phyloP scores from a whole-genome alignment of 2,888 invertebrate genomes.

The Megalurothrips usitatus region DNA sequence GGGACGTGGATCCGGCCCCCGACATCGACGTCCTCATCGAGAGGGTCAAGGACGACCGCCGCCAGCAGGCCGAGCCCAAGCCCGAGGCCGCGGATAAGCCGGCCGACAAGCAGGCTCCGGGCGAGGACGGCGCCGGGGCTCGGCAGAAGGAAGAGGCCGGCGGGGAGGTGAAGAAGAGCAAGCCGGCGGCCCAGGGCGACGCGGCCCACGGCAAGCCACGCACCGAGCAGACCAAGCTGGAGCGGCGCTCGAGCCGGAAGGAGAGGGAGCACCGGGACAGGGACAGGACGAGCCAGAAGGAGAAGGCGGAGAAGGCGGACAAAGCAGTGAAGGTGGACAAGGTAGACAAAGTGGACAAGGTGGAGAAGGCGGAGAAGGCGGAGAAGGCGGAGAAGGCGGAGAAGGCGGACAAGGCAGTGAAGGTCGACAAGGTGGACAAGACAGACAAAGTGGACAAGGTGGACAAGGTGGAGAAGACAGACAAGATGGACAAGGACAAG shows the following conservation, averaged over 20 bases:
- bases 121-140: background rate
- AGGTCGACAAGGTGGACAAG: too few species aligned
- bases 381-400: too few species aligned
- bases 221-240: background rate
- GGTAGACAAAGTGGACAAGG: too few species aligned
- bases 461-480: too few species aligned
- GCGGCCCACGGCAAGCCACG: background rate
- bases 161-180: background rate
- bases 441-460: too few species aligned
- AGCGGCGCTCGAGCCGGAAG: background rate
- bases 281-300: too few species aligned
- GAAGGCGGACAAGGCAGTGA: too few species aligned
- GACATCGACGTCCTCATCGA: background rate
- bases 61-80: background rate
- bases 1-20: background rate
- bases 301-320: too few species aligned
- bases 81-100: background rate
- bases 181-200: background rate
- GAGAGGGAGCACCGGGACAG: background rate
- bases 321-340: too few species aligned
- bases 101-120: background rate
- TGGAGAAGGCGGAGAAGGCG: too few species aligned
- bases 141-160: background rate
- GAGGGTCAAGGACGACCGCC: background rate
- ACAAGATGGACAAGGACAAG: too few species aligned